Evolutionary conservation across 2,797 vertebrate genomes (phyloP).

Genomic region (Pseudocheirus occidentalis): DNA sequence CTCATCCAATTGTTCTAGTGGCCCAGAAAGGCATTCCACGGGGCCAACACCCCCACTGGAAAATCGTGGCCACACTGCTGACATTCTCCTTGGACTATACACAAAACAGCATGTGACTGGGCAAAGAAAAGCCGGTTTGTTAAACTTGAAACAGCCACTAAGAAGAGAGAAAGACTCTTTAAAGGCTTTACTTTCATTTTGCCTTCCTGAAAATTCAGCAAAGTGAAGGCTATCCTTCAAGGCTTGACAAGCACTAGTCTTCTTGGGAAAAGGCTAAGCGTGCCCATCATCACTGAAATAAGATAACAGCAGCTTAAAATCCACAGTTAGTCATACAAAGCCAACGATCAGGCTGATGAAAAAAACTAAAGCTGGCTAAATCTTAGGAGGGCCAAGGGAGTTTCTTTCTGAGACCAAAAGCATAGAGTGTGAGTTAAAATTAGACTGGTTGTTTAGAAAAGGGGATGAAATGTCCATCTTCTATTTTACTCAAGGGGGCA

Average conservation of each 20-base stretch:
- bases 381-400: conserved; percentile 17
- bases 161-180: conserved; percentile 62
- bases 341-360: conserved; percentile 49
- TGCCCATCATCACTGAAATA: conserved; percentile 80
- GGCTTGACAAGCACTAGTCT: conserved; percentile 68
- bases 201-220: conserved; percentile 67
- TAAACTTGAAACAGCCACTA: conserved; percentile 71
- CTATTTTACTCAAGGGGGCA: conserved; percentile 64
- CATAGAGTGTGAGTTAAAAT: conserved; percentile 38
- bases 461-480: conserved; percentile 45
- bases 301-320: conserved; percentile 77
- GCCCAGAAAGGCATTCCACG: conserved; percentile 68
- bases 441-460: conserved; percentile 29
- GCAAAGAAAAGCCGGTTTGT: conserved; percentile 79
- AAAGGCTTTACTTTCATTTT: conserved; percentile 32
- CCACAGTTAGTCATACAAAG: conserved; percentile 51
- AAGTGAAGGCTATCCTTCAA: conserved; percentile 73
- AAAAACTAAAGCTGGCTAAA: conserved; percentile 13
- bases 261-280: conserved; percentile 75
- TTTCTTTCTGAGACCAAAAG: background rate
- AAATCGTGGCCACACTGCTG: conserved; percentile 67
- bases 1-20: conserved; percentile 36
- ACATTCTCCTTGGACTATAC: conserved; percentile 74
- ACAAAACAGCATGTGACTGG: conserved; percentile 73
- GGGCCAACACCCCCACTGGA: conserved; percentile 72